Evolutionary conservation across 2,797 vertebrate genomes (phyloP).

Genomic region (Picus viridis): DNA sequence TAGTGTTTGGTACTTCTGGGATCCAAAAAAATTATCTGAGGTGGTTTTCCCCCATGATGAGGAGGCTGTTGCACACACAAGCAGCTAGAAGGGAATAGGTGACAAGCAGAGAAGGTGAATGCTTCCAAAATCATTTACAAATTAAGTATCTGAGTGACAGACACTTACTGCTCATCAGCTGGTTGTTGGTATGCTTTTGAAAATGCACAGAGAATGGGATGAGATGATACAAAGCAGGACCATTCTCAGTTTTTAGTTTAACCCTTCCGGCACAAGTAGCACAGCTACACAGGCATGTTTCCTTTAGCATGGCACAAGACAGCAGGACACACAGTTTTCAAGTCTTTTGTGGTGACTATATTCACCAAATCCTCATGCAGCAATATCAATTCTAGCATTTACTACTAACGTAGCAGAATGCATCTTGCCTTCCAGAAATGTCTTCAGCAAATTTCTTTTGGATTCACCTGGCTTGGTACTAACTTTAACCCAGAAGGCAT

Average conservation of each 20-base stretch:
- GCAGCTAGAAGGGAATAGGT: not conserved
- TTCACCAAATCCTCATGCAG: not conserved
- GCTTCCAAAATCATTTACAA: not conserved
- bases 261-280: not conserved
- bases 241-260: not conserved
- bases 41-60: not conserved
- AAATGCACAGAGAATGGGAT: not conserved
- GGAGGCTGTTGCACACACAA: not conserved
- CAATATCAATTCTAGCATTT: not conserved
- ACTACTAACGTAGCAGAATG: not conserved
- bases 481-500: conserved; percentile 29
- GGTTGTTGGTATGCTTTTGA: not conserved
- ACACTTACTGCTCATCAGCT: not conserved
- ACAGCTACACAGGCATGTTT: not conserved
- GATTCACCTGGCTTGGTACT: conserved; percentile 23
- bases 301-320: not conserved
- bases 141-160: not conserved
- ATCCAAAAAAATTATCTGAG: not conserved
- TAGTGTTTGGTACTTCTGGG: not conserved
- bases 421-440: conserved; percentile 16
- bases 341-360: not conserved
- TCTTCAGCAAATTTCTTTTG: not conserved
- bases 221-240: not conserved
- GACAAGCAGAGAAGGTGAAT: not conserved
- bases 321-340: not conserved